Conservation (phyloP, 2,888 invertebrate genomes). For the Cataglyphis rosenhaueri region DNA sequence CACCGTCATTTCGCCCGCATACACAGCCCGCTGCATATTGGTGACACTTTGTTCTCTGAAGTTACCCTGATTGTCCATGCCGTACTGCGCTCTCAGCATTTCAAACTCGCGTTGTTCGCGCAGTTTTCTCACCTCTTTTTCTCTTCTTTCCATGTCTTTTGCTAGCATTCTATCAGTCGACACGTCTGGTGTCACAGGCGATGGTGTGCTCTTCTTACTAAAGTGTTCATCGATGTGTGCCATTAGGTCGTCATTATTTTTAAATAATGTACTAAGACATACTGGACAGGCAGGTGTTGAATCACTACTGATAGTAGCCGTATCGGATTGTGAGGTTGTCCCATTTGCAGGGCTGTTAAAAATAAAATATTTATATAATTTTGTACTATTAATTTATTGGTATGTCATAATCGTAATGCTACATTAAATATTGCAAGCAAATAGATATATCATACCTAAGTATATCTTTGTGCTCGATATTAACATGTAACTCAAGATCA, state of each 20-base stretch:
- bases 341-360: constrained; percentile 81
- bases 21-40: constrained; percentile 93
- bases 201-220: constrained; percentile 84
- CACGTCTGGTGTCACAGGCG: constrained; percentile 85
- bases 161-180: constrained; percentile 87
- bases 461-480: constrained; percentile 93
- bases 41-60: constrained; percentile 92
- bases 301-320: constrained; percentile 82
- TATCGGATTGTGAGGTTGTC: constrained; percentile 78
- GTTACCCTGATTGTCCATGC: constrained; percentile 95
- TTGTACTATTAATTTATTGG: neutral
- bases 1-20: constrained; percentile 94
- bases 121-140: constrained; percentile 90
- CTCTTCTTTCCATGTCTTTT: constrained; percentile 86
- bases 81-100: constrained; percentile 92
- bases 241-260: constrained; percentile 87
- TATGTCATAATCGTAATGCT: neutral
- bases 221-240: constrained; percentile 94
- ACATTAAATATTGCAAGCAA: neutral
- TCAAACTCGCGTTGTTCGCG: constrained; percentile 94
- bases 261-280: constrained; percentile 85
- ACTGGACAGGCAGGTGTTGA: constrained; percentile 84
- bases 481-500: constrained; percentile 94
- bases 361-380: constrained; percentile 2
- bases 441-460: constrained; percentile 88